phyloP scores from a whole-genome alignment of 2,113 vertebrate species.

The Tor tambroides region DNA sequence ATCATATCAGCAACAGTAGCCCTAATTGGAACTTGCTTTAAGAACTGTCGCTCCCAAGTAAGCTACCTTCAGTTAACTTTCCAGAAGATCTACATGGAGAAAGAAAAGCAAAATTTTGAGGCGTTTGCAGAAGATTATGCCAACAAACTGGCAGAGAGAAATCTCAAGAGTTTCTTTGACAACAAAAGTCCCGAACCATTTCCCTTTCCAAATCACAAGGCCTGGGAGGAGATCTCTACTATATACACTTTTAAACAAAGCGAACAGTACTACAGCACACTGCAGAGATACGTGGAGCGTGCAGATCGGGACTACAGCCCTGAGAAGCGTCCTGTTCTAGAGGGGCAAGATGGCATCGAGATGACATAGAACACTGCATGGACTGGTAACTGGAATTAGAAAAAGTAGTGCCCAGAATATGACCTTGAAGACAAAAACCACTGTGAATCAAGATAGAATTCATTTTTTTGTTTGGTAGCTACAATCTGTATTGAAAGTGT shows the following conservation, averaged over 20 bases:
- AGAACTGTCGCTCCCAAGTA: constrained; percentile 76
- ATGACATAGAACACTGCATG: constrained; percentile 21
- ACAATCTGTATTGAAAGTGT: background rate
- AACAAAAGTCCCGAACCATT: constrained; percentile 65
- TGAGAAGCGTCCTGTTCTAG: constrained; percentile 62
- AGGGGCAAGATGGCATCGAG: constrained; percentile 1
- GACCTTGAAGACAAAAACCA: background rate
- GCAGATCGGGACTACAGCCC: constrained; percentile 54
- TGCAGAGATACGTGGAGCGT: constrained; percentile 78
- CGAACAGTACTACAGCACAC: constrained; percentile 78
- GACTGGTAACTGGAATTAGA: background rate
- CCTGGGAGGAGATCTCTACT: constrained; percentile 78
- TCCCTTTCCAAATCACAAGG: constrained; percentile 74
- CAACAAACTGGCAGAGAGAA: constrained; percentile 74
- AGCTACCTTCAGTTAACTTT: constrained; percentile 80
- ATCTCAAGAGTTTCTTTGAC: constrained; percentile 79
- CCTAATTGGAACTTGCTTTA: constrained; percentile 72
- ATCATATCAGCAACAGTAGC: constrained; percentile 57
- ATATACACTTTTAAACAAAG: constrained; percentile 70
- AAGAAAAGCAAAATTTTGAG: constrained; percentile 75
- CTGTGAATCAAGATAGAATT: background rate
- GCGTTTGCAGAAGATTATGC: constrained; percentile 67
- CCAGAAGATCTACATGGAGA: constrained; percentile 76
- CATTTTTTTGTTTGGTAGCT: background rate
- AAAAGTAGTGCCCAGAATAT: background rate